Evolutionary conservation across 2,888 invertebrate genomes (phyloP).

Genomic region (Gibbula magus): DNA sequence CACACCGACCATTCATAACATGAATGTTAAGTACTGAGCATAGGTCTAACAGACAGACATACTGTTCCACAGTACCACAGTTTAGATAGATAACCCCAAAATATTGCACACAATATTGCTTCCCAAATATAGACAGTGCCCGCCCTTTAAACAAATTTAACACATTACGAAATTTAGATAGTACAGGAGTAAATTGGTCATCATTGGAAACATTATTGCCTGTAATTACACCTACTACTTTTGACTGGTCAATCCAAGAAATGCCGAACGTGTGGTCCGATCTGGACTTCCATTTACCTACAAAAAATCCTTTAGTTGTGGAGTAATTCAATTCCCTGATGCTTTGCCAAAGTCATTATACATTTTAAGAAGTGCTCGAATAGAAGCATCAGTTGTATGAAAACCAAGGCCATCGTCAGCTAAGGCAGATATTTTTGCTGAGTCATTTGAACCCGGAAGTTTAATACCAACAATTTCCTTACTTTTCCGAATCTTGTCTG

Average conservation of each 20-base stretch:
- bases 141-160: not conserved
- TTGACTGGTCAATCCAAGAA: no score
- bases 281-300: no score
- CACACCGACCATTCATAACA: no score
- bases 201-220: constrained; percentile 32
- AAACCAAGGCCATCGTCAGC: constrained; percentile 30
- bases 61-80: constrained; percentile 26
- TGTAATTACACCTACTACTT: constrained; percentile 35
- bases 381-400: constrained; percentile 18
- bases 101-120: constrained; percentile 33
- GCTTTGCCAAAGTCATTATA: not conserved
- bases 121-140: constrained; percentile 33
- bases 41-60: no score
- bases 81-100: no score
- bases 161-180: no score
- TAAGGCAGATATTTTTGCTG: constrained; percentile 14
- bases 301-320: no score
- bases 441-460: constrained; percentile 26
- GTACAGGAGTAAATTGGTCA: not conserved
- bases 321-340: constrained; percentile 21
- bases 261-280: no score
- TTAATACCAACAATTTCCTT: not conserved
- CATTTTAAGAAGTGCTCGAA: not conserved
- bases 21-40: no score
- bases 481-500: not conserved